Evolutionary conservation across 2,113 vertebrate species (phyloP).

Genomic region (Oxygymnocypris stewartii): DNA sequence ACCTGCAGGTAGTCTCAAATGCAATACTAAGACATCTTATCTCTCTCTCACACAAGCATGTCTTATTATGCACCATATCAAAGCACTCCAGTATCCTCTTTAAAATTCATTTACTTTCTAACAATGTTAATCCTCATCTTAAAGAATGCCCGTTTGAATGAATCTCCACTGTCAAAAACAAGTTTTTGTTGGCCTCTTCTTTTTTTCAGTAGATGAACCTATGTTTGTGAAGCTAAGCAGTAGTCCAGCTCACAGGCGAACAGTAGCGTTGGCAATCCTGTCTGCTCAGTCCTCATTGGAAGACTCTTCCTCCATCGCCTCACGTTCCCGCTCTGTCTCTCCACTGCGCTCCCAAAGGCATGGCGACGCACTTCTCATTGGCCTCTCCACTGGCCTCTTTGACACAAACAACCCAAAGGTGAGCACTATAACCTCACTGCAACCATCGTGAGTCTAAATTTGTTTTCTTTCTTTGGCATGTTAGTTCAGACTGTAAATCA

Average conservation of each 20-base stretch:
- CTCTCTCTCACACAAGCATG: not conserved
- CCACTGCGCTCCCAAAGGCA: constrained; percentile 83
- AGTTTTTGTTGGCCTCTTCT: not conserved
- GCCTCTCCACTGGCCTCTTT: constrained; percentile 93
- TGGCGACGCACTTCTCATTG: constrained; percentile 83
- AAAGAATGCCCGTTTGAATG: not conserved
- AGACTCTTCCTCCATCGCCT: constrained; percentile 78
- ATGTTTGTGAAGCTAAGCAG: constrained; percentile 80
- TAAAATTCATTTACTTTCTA: not conserved
- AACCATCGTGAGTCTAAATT: not conserved
- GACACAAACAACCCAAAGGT: constrained; percentile 96
- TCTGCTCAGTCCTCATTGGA: constrained; percentile 87
- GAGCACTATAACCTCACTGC: constrained; percentile 53
- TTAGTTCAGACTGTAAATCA: not conserved
- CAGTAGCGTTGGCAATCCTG: constrained; percentile 74
- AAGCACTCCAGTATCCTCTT: not conserved
- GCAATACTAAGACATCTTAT: constrained; percentile 9
- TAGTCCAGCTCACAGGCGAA: constrained; percentile 73
- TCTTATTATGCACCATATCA: constrained; percentile 20
- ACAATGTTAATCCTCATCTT: not conserved
- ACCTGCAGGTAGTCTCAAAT: constrained; percentile 67
- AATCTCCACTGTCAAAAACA: not conserved
- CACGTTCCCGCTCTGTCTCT: constrained; percentile 85
- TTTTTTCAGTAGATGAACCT: constrained; percentile 63
- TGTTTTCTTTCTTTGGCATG: not conserved